Conservation (phyloP, 2,113 vertebrate species). For the Microtus pennsylvanicus region DNA sequence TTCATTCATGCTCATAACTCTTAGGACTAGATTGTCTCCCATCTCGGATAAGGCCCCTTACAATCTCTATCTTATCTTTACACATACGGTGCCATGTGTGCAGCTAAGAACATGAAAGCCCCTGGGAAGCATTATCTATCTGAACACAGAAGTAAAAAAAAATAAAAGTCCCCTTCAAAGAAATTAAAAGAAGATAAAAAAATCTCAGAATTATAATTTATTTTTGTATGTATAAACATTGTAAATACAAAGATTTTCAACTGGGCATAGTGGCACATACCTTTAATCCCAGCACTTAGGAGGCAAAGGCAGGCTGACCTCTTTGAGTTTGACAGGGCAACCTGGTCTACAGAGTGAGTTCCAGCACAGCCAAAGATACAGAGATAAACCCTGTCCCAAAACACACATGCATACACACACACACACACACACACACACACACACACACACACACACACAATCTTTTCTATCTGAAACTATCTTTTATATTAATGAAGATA, state of each 20-base stretch:
- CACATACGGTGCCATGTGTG: neutral
- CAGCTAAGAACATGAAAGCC: neutral
- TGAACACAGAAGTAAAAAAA: neutral
- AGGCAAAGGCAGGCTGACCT: too few species aligned
- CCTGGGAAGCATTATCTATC: neutral
- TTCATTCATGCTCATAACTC: neutral
- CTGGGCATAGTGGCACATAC: too few species aligned
- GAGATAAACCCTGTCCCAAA: too few species aligned
- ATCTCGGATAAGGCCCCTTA: neutral
- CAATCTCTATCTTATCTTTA: neutral
- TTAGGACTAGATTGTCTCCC: neutral
- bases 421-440: too few species aligned
- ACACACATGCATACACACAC: too few species aligned
- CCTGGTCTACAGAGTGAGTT: too few species aligned
- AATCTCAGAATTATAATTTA: neutral
- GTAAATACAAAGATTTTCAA: neutral
- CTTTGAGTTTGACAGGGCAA: too few species aligned
- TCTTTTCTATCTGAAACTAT: neutral
- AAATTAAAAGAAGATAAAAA: neutral
- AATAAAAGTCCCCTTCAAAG: neutral
- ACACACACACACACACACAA: too few species aligned
- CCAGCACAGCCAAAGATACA: too few species aligned
- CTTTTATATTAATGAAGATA: slow-evolving; percentile 19
- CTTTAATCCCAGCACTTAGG: too few species aligned
- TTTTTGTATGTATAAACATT: neutral